These are phyloP conservation scores for Pachyseris speciosa DNA, from an alignment of 64 coral and sea anemone genomes.

Conservation along the genomic window DNA sequence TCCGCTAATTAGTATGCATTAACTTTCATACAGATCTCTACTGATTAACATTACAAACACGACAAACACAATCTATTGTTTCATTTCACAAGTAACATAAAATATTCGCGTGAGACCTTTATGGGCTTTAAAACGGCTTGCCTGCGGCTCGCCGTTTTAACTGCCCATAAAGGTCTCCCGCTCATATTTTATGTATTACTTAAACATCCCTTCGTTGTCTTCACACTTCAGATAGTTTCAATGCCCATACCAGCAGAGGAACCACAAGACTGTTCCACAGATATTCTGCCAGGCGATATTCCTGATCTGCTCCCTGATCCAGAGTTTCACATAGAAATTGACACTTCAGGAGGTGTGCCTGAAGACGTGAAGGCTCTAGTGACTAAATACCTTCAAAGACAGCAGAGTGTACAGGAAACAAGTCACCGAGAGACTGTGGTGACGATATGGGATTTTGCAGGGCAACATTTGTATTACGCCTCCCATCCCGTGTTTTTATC, in stretches of 20 bases:
- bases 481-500: slow-evolving; percentile 81
- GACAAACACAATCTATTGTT: too few species aligned
- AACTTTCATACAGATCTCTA: too few species aligned
- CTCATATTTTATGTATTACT: too few species aligned
- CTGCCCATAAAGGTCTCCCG: too few species aligned
- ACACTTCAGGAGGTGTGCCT: slow-evolving; percentile 45
- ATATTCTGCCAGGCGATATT: background rate
- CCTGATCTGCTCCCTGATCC: slow-evolving; percentile 6
- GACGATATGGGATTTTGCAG: slow-evolving; percentile 77
- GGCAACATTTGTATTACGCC: slow-evolving; percentile 78
- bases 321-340: slow-evolving; percentile 36
- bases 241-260: background rate
- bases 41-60: too few species aligned
- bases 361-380: slow-evolving; percentile 56
- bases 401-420: slow-evolving; percentile 22
- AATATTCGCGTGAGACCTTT: too few species aligned
- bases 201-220: too few species aligned
- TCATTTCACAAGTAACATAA: too few species aligned
- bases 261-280: background rate
- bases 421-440: slow-evolving; percentile 63
- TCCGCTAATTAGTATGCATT: too few species aligned
- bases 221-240: background rate
- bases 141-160: too few species aligned
- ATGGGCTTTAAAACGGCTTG: too few species aligned
- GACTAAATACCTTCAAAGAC: slow-evolving; percentile 55